Base-by-base conservation (phyloP, 2,797 vertebrate genomes). In the Buphagus erythrorhynchus region DNA sequence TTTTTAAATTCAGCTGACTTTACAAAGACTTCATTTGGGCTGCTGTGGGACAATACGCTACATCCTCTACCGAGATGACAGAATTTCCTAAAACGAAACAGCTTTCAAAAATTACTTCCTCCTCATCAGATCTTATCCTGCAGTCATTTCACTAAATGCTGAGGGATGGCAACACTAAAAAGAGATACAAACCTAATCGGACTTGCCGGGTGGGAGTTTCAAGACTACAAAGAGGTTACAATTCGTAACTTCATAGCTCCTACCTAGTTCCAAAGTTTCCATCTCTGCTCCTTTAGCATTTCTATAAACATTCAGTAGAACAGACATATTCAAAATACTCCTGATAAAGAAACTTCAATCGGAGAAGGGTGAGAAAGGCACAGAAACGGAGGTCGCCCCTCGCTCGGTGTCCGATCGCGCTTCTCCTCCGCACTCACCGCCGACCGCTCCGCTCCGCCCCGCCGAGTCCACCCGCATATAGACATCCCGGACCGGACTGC, bases 1-100 rank as follows among this genome's bases (percentile, higher is more conserved):
- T 49, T 71, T 68, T 38, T 4, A 18, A 59, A 81, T 14, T 28
- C 28, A 49, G 29, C 63, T 48, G 81, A 81, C 65, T 58, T 91
- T 28, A 28, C 72, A 14, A 24, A 78, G 63, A 62, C 82, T 95
- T 89, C 42, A 31, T 6, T 57, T 28, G 33, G 55, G 73, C n/a
- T 45, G 16, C 74, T n/a, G 28, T 6, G 43, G 89, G 68, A 80
- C 38, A 10, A 68, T 35, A 11, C 0, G 4, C n/a, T n/a, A 25
- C 66, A 71, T 15, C 61, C 35, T 75, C 80, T 71, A 46, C 65
- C 46, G 67, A 76, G 94, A 77, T 33, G 54, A 66, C 16, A 61
- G 43, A 67, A 48, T 21, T 49, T 28, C n/a, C 49, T 52, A 86
- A 94, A 96, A 63, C 35, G 33, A 95, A 97, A 94, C 81, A 19